These are phyloP conservation scores for Microcebus tavaratra DNA, from an alignment of 2,113 vertebrate species.

Conservation along the genomic window DNA sequence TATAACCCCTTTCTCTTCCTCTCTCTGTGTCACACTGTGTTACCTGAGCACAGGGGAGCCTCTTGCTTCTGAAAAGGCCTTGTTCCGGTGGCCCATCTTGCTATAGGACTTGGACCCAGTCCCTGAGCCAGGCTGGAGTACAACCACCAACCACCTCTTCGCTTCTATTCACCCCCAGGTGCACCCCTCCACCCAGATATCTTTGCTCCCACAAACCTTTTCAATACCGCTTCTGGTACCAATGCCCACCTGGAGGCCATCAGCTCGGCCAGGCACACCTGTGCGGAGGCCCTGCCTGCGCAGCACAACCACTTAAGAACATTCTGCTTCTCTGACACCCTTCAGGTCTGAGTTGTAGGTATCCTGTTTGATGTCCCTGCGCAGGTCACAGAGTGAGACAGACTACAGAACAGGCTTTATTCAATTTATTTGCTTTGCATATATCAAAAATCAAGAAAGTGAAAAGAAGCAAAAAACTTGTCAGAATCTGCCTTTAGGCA, in stretches of 20 bases:
- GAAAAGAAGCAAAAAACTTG: constrained; percentile 43
- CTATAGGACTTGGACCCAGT: neutral
- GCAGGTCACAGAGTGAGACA: neutral
- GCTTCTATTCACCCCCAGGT: neutral
- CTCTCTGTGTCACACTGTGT: neutral
- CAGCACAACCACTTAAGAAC: neutral
- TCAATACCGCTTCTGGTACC: neutral
- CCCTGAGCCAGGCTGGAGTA: neutral
- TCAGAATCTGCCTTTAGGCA: neutral
- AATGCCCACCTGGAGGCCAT: neutral
- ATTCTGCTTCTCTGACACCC: neutral
- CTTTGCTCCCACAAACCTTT: neutral
- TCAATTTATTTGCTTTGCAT: constrained; percentile 67
- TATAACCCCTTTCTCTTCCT: neutral
- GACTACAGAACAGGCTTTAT: constrained; percentile 26
- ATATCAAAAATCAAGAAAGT: constrained; percentile 2
- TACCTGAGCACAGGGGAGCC: neutral
- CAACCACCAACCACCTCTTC: neutral
- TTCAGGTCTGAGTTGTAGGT: neutral
- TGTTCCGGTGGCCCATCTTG: neutral
- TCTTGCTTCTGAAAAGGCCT: neutral
- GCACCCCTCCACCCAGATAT: neutral
- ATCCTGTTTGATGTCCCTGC: neutral
- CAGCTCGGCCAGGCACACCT: neutral
- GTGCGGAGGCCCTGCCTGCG: neutral